Percentiles rank a stretch among this genome's conserved stretches.
These are phyloP conservation scores for Solea solea DNA, from an alignment of 2,113 vertebrate species.

Conservation along the genomic window DNA sequence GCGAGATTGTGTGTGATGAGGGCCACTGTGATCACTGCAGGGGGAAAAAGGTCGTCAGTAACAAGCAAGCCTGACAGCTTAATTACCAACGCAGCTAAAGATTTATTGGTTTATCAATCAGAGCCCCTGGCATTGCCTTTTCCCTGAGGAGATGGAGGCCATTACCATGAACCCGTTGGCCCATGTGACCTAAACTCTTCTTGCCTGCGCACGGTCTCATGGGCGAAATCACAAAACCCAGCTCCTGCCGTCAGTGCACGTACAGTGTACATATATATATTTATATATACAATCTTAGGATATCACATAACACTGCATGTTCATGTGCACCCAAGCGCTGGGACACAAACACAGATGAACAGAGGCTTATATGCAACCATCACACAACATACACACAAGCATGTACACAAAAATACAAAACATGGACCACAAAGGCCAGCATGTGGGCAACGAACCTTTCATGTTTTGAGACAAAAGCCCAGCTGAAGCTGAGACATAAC, in stretches of 20 bases:
- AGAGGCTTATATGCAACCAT: conserved; percentile 39
- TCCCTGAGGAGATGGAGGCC: conserved; percentile 85
- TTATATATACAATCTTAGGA: conserved; percentile 19
- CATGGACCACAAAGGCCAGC: conserved; percentile 69
- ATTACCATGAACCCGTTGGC: conserved; percentile 87
- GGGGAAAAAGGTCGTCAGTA: conserved; percentile 82
- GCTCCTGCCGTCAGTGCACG: conserved; percentile 39
- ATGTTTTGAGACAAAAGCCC: conserved; percentile 75
- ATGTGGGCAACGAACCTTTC: conserved; percentile 76
- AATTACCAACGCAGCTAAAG: conserved; percentile 94
- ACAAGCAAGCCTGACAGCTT: conserved; percentile 91
- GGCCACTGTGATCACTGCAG: conserved; percentile 63
- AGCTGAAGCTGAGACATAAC: conserved; percentile 64
- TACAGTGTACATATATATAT: conserved; percentile 23
- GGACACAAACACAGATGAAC: conserved; percentile 33
- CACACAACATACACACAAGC: conserved; percentile 16
- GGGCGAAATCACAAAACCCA: conserved; percentile 51
- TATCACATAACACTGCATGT: conserved; percentile 17
- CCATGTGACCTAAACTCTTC: conserved; percentile 72
- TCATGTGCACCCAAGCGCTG: conserved; percentile 29
- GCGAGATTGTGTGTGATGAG: conserved; percentile 43
- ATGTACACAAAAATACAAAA: conserved; percentile 46
- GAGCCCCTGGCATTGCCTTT: conserved; percentile 83
- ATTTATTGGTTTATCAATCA: conserved; percentile 99
- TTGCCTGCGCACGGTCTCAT: conserved; percentile 49